Evolutionary conservation across 2,113 vertebrate genomes (phyloP).

Genomic region (Cebus imitator): DNA sequence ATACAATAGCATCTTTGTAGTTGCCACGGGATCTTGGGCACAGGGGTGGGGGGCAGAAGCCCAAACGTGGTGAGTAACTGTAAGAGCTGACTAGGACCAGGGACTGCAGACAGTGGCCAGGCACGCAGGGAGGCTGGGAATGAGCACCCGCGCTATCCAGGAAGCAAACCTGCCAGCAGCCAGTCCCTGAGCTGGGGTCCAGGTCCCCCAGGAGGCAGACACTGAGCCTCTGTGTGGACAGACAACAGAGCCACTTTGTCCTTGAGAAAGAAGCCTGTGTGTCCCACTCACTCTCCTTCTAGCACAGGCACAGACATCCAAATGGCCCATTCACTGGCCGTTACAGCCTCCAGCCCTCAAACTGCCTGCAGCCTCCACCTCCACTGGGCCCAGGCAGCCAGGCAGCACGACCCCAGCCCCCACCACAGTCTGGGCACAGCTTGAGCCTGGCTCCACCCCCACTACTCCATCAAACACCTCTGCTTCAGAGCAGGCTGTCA

Average conservation of each 20-base stretch:
- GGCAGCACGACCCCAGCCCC: fast-evolving
- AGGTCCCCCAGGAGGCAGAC: not conserved
- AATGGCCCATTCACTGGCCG: not conserved
- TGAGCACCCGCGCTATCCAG: no score
- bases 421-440: not conserved
- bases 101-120: not conserved
- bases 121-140: not conserved
- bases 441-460: not conserved
- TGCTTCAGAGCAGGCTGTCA: not conserved
- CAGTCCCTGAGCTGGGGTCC: not conserved
- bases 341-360: not conserved
- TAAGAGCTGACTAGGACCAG: fast-evolving
- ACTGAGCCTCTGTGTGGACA: slow-evolving; percentile 48
- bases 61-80: not conserved
- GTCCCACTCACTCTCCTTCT: not conserved
- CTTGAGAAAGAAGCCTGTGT: slow-evolving; percentile 10
- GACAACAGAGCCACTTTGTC: slow-evolving; percentile 56
- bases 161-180: not conserved
- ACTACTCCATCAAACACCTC: not conserved
- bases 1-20: slow-evolving; percentile 49
- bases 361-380: not conserved
- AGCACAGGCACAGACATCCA: not conserved
- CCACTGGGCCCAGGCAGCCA: not conserved
- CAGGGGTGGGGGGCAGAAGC: not conserved
- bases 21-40: not conserved